Conservation (phyloP, 2,797 vertebrate species). For the Diglossa cyanea region DNA sequence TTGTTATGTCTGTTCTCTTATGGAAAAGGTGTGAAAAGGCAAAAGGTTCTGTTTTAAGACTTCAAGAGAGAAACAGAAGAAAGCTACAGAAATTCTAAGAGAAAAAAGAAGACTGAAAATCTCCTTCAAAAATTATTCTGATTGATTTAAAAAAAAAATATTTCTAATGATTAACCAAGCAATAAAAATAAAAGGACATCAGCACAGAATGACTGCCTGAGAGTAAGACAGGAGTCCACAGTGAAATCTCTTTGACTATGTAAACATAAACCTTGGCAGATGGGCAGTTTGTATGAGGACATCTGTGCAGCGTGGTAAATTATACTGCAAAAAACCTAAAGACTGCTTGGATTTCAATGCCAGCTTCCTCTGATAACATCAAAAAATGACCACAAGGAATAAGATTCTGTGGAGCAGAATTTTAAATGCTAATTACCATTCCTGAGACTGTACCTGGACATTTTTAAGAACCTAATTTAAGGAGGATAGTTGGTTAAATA, state of each 20-base stretch:
- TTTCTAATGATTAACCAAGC: neutral
- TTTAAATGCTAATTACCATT: neutral
- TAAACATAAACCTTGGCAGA: neutral
- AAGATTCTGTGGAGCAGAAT: neutral
- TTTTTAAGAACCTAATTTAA: neutral
- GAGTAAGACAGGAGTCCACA: neutral
- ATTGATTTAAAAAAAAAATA: fast-evolving
- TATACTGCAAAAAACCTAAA: neutral
- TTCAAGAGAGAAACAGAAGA: neutral
- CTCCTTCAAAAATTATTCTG: neutral
- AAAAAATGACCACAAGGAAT: neutral
- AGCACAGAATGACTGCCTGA: neutral
- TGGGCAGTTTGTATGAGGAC: neutral
- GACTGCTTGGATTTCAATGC: neutral
- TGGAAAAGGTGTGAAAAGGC: neutral
- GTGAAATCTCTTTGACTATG: neutral
- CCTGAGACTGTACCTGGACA: neutral
- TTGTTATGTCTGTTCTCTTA: neutral
- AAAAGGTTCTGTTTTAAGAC: neutral
- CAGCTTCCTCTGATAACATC: neutral
- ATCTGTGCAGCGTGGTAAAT: neutral
- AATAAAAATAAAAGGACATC: neutral
- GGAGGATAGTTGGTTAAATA: neutral
- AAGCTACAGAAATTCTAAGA: neutral
- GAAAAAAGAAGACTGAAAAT: neutral